A percentile compares a stretch with the other conserved stretches of the same genome.
Conservation (phyloP, 2,888 invertebrate species). For the Bruchidius siliquastri region DNA sequence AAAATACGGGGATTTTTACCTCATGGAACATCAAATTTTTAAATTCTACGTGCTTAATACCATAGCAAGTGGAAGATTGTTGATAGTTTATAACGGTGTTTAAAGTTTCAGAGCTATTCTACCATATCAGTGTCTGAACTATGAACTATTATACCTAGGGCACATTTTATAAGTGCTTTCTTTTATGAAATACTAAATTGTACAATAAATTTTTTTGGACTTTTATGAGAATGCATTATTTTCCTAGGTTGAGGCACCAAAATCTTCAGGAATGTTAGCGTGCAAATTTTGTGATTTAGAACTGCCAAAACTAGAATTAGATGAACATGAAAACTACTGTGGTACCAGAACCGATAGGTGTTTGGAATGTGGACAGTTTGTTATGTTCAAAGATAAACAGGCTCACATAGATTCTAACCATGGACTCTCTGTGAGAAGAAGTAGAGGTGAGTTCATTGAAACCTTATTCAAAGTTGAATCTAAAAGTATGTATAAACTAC, state of each 20-base stretch:
- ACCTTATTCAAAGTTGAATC: neutral
- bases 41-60: too few species aligned
- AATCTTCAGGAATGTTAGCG: constrained; percentile 41
- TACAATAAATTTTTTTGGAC: too few species aligned
- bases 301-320: constrained; percentile 55
- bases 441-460: neutral
- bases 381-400: constrained; percentile 65
- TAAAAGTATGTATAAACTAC: too few species aligned
- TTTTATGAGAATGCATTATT: neutral
- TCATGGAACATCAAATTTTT: too few species aligned
- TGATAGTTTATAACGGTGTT: too few species aligned
- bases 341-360: constrained; percentile 68
- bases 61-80: too few species aligned
- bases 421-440: constrained; percentile 34
- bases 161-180: too few species aligned
- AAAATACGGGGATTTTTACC: too few species aligned
- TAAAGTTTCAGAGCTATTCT: too few species aligned
- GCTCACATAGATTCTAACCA: constrained; percentile 63
- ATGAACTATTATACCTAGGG: too few species aligned
- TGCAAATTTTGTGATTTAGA: constrained; percentile 67
- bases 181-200: too few species aligned
- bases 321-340: constrained; percentile 64
- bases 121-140: too few species aligned
- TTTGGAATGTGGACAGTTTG: constrained; percentile 61
- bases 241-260: neutral